These are phyloP conservation scores for Callyntrura guangdongensis DNA, from an alignment of 2,888 invertebrate species.

Conservation along the genomic window DNA sequence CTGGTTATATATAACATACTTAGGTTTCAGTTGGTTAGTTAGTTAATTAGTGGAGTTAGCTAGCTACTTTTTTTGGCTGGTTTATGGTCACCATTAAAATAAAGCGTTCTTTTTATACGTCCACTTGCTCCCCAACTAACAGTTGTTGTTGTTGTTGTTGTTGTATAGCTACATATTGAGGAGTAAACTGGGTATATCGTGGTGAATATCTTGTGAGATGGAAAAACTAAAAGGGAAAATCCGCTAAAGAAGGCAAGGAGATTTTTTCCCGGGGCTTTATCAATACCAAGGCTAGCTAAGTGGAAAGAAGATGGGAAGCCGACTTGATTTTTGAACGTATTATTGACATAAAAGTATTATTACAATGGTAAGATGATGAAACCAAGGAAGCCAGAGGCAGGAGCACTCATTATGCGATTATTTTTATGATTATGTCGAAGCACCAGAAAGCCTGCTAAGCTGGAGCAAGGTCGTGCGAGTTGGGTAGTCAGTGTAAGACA, in stretches of 20 bases:
- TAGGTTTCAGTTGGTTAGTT: too few species aligned
- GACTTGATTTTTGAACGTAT: neutral
- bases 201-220: neutral
- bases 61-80: too few species aligned
- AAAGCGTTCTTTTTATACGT: too few species aligned
- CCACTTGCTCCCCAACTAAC: too few species aligned
- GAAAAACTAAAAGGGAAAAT: neutral
- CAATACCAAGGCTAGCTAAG: neutral
- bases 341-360: constrained; percentile 19
- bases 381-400: neutral
- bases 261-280: neutral
- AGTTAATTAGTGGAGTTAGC: too few species aligned
- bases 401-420: constrained; percentile 40
- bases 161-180: neutral
- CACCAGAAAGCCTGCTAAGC: neutral
- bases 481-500: neutral
- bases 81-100: too few species aligned
- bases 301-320: neutral
- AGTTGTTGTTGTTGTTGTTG: neutral
- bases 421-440: neutral
- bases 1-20: neutral
- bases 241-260: neutral
- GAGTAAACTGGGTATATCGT: too few species aligned
- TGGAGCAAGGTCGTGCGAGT: neutral
- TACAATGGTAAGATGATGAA: neutral